A percentile compares a stretch with the other conserved stretches of the same genome.
Evolutionary conservation across 2,797 vertebrate genomes (phyloP).

Genomic region (Sphenopsis melanotis): DNA sequence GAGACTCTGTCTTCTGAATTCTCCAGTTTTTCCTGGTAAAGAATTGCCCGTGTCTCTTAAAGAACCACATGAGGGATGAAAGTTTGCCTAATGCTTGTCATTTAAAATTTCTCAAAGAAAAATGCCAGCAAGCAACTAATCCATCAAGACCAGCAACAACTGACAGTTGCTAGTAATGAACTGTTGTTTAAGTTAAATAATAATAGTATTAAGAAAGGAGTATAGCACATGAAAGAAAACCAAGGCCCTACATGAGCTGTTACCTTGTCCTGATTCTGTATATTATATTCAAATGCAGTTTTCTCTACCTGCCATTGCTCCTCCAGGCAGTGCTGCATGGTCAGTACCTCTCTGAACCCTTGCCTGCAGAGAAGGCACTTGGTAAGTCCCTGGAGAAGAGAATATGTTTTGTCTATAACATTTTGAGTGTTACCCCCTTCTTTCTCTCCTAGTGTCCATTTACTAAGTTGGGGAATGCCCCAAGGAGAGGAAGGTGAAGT

Average conservation of each 20-base stretch:
- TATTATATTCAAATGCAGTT: not conserved
- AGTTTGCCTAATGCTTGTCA: not conserved
- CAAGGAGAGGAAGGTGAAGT: not conserved
- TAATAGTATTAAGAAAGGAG: not conserved
- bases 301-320: not conserved
- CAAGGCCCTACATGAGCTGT: not conserved
- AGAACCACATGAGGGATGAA: rapidly evolving
- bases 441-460: not conserved
- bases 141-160: not conserved
- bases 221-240: not conserved
- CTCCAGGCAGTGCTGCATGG: not conserved
- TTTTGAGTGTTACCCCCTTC: not conserved
- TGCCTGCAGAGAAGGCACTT: not conserved
- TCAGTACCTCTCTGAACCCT: not conserved
- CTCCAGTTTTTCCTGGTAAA: not conserved
- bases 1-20: not conserved
- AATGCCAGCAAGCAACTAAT: not conserved
- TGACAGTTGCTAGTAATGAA: not conserved
- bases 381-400: not conserved
- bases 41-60: not conserved
- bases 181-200: not conserved
- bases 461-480: not conserved
- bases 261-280: not conserved
- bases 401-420: not conserved
- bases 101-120: not conserved